Evolutionary conservation across 2,113 vertebrate genomes (phyloP).

Genomic region (Takifugu flavidus): DNA sequence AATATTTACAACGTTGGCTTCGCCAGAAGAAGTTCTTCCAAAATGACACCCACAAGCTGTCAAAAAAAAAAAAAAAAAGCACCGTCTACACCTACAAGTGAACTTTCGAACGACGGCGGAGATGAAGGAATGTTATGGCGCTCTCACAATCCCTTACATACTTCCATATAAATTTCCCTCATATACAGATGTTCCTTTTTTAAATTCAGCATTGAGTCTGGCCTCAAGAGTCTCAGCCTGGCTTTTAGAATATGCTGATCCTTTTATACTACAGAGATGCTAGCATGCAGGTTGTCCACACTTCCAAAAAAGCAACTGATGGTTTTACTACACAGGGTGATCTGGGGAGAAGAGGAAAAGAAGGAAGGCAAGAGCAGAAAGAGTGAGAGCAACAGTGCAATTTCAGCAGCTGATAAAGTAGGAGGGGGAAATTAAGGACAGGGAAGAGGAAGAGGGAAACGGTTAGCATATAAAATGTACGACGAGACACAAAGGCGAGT

Average conservation of each 20-base stretch:
- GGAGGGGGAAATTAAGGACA: neutral
- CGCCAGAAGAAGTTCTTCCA: constrained; percentile 50
- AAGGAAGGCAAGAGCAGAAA: constrained; percentile 20
- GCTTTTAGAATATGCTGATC: too few species aligned
- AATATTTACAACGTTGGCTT: constrained; percentile 42
- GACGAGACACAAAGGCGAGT: constrained; percentile 54
- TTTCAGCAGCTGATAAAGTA: too few species aligned
- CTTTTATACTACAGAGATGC: neutral
- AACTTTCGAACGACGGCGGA: constrained; percentile 31
- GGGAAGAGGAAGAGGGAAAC: constrained; percentile 13
- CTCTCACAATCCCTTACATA: too few species aligned
- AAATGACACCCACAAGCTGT: constrained; percentile 55
- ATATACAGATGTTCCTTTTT: too few species aligned
- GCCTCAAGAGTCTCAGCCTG: too few species aligned
- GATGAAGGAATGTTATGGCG: constrained; percentile 8
- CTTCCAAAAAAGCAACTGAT: neutral
- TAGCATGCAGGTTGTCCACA: neutral
- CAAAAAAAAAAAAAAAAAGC: constrained; percentile 46
- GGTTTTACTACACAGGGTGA: neutral
- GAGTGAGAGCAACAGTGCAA: constrained; percentile 1
- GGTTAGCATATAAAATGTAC: constrained; percentile 41
- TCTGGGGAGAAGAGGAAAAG: constrained; percentile 12
- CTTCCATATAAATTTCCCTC: too few species aligned
- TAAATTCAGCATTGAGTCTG: too few species aligned
- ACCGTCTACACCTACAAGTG: constrained; percentile 32